Conservation (phyloP, 2,797 vertebrate species). For the Chelon auratus region DNA sequence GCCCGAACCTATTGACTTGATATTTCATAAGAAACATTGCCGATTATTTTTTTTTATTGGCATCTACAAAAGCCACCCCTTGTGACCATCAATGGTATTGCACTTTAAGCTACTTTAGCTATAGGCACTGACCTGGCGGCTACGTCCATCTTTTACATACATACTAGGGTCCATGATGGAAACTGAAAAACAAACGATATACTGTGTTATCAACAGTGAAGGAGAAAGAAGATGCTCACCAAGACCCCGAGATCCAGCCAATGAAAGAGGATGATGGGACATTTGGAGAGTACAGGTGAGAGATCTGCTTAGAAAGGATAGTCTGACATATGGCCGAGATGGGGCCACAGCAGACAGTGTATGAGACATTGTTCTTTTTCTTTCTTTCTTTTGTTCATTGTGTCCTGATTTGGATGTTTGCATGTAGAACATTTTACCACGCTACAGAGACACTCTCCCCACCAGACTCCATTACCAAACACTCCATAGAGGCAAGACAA, state of each 20-base stretch:
- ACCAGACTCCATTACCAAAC: slow-evolving; percentile 69
- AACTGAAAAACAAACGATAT: neutral
- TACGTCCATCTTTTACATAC: too few relatives aligned
- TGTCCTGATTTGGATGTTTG: slow-evolving; percentile 68
- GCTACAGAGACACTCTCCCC: slow-evolving; percentile 66
- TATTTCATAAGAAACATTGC: too few relatives aligned
- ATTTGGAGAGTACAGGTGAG: slow-evolving; percentile 99
- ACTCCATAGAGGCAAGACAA: slow-evolving; percentile 77
- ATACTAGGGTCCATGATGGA: neutral
- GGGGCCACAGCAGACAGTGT: neutral
- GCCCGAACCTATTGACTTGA: too few relatives aligned
- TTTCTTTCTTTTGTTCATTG: slow-evolving; percentile 11
- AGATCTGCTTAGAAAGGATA: neutral
- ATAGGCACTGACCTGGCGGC: too few relatives aligned
- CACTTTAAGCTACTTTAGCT: too few relatives aligned
- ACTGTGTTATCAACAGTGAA: slow-evolving; percentile 86
- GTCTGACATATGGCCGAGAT: too few relatives aligned
- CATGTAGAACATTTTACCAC: slow-evolving; percentile 75
- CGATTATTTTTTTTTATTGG: too few relatives aligned
- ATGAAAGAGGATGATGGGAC: slow-evolving; percentile 99
- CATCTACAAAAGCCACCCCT: too few relatives aligned
- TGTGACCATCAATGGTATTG: too few relatives aligned
- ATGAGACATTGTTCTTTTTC: neutral
- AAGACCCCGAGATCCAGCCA: slow-evolving; percentile 97
- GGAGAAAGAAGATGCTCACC: slow-evolving; percentile 98